A percentile compares a stretch with the other conserved stretches of the same genome.
Evolutionary conservation across 2,888 invertebrate species (phyloP).

Genomic region (Thera britannica): DNA sequence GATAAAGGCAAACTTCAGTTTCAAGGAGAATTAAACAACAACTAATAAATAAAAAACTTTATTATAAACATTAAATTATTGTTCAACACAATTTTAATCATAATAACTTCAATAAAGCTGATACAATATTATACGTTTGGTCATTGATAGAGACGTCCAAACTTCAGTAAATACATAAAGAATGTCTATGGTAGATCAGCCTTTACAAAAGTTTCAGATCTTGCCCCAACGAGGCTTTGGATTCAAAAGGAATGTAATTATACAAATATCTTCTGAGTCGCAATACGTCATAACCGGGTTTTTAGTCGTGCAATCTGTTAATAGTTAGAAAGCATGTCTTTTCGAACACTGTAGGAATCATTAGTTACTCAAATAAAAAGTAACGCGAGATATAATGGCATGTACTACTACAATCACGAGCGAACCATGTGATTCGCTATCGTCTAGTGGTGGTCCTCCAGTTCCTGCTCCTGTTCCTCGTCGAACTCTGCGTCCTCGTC

Average conservation of each 20-base stretch:
- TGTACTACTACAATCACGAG: slow-evolving; percentile 63
- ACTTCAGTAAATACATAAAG: slow-evolving; percentile 65
- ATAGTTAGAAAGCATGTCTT: slow-evolving; percentile 81
- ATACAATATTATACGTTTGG: slow-evolving; percentile 68
- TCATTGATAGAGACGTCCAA: slow-evolving; percentile 53
- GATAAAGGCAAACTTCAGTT: not conserved
- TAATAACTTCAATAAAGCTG: slow-evolving; percentile 79
- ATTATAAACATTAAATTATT: slow-evolving; percentile 83
- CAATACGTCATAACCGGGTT: slow-evolving; percentile 64
- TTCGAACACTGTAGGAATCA: slow-evolving; percentile 75
- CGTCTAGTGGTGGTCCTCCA: slow-evolving; percentile 85
- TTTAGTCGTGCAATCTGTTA: slow-evolving; percentile 81
- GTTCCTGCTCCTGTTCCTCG: slow-evolving; percentile 89
- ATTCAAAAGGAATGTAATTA: slow-evolving; percentile 72
- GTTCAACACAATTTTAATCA: slow-evolving; percentile 72
- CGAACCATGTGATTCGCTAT: slow-evolving; percentile 37
- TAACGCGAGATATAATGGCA: slow-evolving; percentile 79
- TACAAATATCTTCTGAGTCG: slow-evolving; percentile 64
- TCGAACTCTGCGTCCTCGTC: slow-evolving; percentile 93
- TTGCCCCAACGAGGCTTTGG: slow-evolving; percentile 64
- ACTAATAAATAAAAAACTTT: slow-evolving; percentile 80
- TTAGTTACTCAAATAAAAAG: slow-evolving; percentile 74
- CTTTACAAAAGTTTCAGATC: slow-evolving; percentile 73
- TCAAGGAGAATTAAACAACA: slow-evolving; percentile 44
- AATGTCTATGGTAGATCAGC: slow-evolving; percentile 72